These are phyloP conservation scores for Oriolus oriolus DNA, from an alignment of 2,113 vertebrate genomes.

Conservation along the genomic window DNA sequence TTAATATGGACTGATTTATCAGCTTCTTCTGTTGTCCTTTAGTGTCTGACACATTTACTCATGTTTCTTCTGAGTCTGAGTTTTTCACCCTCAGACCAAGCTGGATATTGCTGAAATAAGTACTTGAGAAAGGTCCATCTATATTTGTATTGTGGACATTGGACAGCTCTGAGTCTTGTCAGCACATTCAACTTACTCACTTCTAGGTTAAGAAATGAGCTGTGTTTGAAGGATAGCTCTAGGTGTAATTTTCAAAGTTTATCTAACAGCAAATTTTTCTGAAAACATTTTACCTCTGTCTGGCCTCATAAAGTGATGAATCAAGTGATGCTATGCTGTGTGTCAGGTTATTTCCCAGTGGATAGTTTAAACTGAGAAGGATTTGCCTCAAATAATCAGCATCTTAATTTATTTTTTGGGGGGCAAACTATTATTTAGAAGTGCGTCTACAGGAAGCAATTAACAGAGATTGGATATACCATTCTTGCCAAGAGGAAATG, in stretches of 20 bases:
- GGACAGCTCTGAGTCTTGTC: neutral
- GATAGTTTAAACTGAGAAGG: neutral
- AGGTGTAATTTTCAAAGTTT: neutral
- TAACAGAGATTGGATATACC: neutral
- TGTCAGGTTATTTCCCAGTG: neutral
- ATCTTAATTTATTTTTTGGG: neutral
- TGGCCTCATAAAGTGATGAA: neutral
- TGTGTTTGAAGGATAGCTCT: neutral
- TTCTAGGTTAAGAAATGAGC: neutral
- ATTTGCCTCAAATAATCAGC: neutral
- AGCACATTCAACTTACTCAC: neutral
- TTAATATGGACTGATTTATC: neutral
- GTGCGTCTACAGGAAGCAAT: neutral
- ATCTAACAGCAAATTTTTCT: neutral
- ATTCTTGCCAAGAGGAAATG: conserved; percentile 20
- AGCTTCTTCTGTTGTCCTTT: neutral
- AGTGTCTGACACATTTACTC: neutral
- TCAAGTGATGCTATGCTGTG: neutral
- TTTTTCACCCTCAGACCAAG: neutral
- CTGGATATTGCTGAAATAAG: neutral
- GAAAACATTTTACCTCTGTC: neutral
- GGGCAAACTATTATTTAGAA: neutral
- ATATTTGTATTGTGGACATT: neutral
- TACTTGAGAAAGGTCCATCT: neutral
- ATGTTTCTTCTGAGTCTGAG: neutral